phyloP scores from a whole-genome alignment of 2,888 invertebrate species.

The Luperina nickerlii region DNA sequence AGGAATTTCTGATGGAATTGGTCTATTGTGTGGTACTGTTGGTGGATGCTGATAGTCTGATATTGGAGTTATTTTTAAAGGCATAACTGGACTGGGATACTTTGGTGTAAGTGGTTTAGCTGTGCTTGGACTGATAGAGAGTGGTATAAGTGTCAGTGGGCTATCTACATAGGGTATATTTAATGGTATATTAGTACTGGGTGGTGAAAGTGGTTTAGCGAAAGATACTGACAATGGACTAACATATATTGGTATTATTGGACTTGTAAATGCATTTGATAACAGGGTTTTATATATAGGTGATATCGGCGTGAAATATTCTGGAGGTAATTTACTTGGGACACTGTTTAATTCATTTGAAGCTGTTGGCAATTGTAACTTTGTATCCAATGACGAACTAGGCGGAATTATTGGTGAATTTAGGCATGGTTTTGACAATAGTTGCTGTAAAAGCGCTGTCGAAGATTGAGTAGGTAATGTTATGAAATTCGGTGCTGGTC shows the following conservation, averaged over 20 bases:
- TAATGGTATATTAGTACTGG: not conserved
- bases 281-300: no score
- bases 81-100: not conserved
- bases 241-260: not conserved
- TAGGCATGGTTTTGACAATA: not conserved
- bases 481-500: not conserved
- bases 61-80: not conserved
- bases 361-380: not conserved
- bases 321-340: not conserved
- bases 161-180: not conserved
- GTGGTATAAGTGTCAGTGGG: not conserved
- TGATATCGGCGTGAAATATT: not conserved
- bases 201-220: not conserved
- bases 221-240: not conserved
- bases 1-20: not conserved
- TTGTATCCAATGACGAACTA: not conserved
- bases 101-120: not conserved
- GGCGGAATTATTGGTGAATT: not conserved
- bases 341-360: not conserved
- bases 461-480: not conserved
- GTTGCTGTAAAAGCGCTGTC: not conserved
- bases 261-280: not conserved
- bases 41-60: not conserved
- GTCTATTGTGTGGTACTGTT: not conserved
- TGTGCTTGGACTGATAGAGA: not conserved